phyloP scores from a whole-genome alignment of 2,888 invertebrate genomes.

The Thymelicus sylvestris region DNA sequence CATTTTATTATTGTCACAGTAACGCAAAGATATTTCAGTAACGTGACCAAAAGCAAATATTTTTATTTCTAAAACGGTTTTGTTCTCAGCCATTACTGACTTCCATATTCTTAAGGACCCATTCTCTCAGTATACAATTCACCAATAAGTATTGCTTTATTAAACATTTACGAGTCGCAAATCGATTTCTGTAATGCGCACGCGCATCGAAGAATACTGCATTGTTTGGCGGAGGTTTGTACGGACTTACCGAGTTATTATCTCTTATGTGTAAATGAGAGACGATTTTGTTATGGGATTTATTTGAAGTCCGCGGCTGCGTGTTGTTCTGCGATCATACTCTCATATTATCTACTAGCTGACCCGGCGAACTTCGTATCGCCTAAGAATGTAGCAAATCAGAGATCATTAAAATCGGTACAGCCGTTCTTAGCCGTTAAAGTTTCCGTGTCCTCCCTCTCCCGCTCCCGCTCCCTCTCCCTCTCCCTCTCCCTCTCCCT shows the following conservation, averaged over 20 bases:
- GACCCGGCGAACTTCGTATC: too few species aligned
- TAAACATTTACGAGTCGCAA: conserved; percentile 29
- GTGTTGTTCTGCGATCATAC: too few species aligned
- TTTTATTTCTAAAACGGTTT: neutral
- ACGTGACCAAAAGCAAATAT: too few species aligned
- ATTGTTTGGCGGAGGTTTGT: conserved; percentile 44
- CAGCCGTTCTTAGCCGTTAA: too few species aligned
- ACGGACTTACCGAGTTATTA: conserved; percentile 45
- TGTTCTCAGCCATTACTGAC: neutral
- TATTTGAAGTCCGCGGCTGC: neutral
- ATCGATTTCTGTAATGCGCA: conserved; percentile 34
- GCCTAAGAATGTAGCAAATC: too few species aligned
- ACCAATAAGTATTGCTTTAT: conserved; percentile 24
- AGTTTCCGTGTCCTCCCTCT: too few species aligned
- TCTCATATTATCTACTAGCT: too few species aligned
- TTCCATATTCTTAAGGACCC: neutral
- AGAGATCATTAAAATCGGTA: too few species aligned
- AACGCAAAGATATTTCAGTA: too few species aligned
- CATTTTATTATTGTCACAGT: too few species aligned
- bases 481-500: too few species aligned
- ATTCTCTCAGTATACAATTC: conserved; percentile 16
- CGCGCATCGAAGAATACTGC: conserved; percentile 31
- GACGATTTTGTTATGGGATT: conserved; percentile 40
- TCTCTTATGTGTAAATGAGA: conserved; percentile 53
- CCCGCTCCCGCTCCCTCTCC: too few species aligned